These are phyloP conservation scores for Agriotes lineatus DNA, from an alignment of 2,888 invertebrate species.

Conservation along the genomic window DNA sequence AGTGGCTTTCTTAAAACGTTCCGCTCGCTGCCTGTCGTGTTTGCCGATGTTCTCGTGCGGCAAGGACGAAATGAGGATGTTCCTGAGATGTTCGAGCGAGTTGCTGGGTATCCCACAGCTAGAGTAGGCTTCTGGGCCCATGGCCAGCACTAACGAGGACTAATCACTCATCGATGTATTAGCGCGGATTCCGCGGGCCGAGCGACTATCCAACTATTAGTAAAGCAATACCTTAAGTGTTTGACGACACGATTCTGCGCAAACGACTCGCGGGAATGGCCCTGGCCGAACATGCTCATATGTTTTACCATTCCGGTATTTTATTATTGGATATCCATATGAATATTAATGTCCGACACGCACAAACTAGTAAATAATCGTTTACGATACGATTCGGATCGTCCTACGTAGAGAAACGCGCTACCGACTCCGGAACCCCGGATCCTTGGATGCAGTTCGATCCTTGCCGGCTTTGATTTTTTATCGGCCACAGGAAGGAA, in stretches of 20 bases:
- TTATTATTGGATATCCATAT: conserved; percentile 25
- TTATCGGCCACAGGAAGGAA: conserved; percentile 17
- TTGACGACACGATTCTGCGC: conserved; percentile 48
- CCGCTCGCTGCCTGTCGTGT: conserved; percentile 61
- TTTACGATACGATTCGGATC: not conserved
- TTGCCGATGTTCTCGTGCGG: conserved; percentile 71
- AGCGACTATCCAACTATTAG: conserved; percentile 48
- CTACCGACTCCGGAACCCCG: not conserved
- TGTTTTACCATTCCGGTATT: conserved; percentile 37
- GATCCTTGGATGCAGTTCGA: not conserved
- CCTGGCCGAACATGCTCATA: conserved; percentile 49
- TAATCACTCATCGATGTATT: conserved; percentile 26
- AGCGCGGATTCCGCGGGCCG: conserved; percentile 29
- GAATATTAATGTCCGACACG: conserved; percentile 12
- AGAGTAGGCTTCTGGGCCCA: conserved; percentile 49
- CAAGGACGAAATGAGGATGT: conserved; percentile 70
- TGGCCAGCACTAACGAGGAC: conserved; percentile 26
- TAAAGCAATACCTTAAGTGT: conserved; percentile 43
- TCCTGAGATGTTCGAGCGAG: conserved; percentile 69
- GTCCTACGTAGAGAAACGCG: not conserved
- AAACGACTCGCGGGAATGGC: conserved; percentile 46
- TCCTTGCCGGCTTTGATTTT: conserved; percentile 8
- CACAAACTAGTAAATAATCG: not conserved
- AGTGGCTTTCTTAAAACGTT: conserved; percentile 44
- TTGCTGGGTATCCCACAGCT: conserved; percentile 67